Evolutionary conservation across 2,113 vertebrate genomes (phyloP).

Genomic region (Melanostigma gelatinosum): DNA sequence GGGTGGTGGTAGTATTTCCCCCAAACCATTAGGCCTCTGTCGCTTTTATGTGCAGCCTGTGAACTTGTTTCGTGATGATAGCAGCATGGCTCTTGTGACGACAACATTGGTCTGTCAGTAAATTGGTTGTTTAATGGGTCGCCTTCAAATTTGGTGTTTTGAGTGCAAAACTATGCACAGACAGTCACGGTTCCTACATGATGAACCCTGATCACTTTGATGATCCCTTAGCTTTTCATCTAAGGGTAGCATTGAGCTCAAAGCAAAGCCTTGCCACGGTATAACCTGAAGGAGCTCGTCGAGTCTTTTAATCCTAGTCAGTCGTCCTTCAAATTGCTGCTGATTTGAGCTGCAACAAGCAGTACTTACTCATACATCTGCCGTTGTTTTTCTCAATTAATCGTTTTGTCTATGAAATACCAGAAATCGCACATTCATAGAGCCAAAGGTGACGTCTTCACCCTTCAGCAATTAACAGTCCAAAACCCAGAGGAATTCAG

Average conservation of each 20-base stretch:
- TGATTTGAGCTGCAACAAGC: background rate
- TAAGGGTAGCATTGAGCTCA: background rate
- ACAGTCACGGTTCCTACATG: background rate
- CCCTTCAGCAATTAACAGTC: background rate
- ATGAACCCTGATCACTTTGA: too few species aligned
- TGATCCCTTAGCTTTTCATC: background rate
- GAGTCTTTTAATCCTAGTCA: background rate
- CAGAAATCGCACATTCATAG: background rate
- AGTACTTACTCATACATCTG: background rate
- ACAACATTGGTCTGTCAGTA: background rate
- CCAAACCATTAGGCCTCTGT: background rate
- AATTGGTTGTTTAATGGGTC: background rate
- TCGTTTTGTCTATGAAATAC: background rate
- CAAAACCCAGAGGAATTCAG: background rate
- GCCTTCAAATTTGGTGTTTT: background rate
- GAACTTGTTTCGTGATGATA: background rate
- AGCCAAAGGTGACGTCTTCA: background rate
- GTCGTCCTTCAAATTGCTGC: background rate
- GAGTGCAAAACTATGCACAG: background rate
- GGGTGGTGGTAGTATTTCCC: background rate
- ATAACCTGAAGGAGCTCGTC: background rate
- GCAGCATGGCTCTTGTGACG: background rate
- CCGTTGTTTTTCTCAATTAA: background rate
- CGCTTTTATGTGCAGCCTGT: background rate
- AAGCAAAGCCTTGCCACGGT: background rate